These are phyloP conservation scores for Erpornis zantholeuca DNA, from an alignment of 2,113 vertebrate genomes.

Conservation along the genomic window DNA sequence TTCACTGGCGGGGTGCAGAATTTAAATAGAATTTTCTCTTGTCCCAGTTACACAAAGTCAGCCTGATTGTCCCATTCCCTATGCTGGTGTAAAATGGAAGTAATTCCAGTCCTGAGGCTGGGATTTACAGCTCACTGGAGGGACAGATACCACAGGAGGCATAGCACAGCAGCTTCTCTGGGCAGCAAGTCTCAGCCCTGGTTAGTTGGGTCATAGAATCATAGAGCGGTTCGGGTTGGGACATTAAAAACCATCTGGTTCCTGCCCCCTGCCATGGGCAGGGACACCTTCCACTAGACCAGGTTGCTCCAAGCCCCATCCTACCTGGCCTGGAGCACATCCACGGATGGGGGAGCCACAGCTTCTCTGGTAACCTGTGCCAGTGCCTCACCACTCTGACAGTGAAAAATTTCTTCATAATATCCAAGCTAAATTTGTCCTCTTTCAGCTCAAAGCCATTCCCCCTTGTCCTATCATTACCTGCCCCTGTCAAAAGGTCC, in stretches of 20 bases:
- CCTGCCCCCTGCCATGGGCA: background rate
- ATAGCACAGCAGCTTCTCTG: fast-evolving
- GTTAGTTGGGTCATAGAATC: background rate
- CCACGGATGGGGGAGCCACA: background rate
- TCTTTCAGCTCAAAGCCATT: background rate
- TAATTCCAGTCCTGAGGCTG: background rate
- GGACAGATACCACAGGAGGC: background rate
- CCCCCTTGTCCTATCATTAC: background rate
- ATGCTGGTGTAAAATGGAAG: background rate
- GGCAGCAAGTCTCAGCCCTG: fast-evolving
- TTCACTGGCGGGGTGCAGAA: conserved; percentile 21
- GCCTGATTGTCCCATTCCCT: conserved; percentile 4
- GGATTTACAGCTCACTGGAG: background rate
- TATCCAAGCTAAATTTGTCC: background rate
- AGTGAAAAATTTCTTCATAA: background rate
- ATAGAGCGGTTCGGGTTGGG: background rate
- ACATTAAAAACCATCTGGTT: background rate
- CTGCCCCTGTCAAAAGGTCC: background rate
- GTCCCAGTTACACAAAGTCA: conserved; percentile 54
- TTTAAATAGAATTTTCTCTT: conserved; percentile 61
- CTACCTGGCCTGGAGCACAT: background rate
- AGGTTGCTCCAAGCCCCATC: background rate
- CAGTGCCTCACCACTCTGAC: background rate
- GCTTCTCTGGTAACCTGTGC: background rate
- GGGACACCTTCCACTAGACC: background rate